Conservation (phyloP, 2,113 vertebrate species). For the Nettapus auritus region DNA sequence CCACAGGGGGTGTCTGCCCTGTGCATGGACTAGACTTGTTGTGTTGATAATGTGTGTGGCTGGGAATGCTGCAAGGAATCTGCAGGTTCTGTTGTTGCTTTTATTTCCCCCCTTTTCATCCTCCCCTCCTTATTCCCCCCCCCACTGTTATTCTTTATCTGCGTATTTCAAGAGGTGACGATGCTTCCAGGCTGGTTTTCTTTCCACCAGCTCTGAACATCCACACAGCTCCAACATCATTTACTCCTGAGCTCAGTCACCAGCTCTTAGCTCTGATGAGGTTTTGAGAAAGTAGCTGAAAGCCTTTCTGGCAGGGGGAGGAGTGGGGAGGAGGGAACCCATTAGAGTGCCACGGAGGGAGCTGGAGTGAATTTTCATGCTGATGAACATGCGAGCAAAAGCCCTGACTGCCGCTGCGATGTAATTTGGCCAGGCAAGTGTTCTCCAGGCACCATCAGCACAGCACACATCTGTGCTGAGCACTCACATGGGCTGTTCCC, state of each 20-base stretch:
- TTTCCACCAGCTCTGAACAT: neutral
- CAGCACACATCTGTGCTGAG: neutral
- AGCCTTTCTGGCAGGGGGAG: neutral
- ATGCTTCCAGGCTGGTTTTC: neutral
- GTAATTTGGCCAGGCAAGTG: neutral
- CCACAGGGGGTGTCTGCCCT: neutral
- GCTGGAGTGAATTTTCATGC: neutral
- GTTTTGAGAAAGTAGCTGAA: slow-evolving; percentile 3
- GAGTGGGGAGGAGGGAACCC: neutral
- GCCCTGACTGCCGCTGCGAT: neutral
- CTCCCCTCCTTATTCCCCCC: neutral
- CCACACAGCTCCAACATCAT: neutral
- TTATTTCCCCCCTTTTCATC: accelerated
- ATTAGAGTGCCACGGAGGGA: neutral
- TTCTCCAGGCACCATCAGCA: neutral
- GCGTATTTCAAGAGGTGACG: neutral
- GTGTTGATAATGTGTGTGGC: neutral
- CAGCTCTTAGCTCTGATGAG: neutral
- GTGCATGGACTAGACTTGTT: neutral
- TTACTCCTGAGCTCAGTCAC: neutral
- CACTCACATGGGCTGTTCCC: neutral
- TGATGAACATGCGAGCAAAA: slow-evolving; percentile 27
- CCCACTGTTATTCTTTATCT: neutral
- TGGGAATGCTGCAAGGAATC: neutral
- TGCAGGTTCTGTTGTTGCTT: neutral